Percentiles rank a stretch among this genome's conserved stretches.
Evolutionary conservation across 2,797 vertebrate species (phyloP).

Genomic region (Staurois parvus): DNA sequence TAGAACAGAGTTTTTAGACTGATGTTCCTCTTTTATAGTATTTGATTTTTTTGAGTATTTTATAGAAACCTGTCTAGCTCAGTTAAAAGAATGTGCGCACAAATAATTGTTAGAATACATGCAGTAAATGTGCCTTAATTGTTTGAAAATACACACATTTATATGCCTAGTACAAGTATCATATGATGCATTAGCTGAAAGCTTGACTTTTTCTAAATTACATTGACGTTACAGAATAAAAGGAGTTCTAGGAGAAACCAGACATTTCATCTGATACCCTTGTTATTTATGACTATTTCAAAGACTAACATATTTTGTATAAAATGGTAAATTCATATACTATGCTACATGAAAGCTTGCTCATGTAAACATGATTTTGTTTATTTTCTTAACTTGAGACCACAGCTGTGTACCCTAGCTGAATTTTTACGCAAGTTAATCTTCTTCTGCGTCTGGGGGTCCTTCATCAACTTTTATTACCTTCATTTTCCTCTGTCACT

Average conservation of each 20-base stretch:
- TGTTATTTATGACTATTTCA: background rate
- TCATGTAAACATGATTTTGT: slow-evolving; percentile 10
- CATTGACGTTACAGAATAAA: slow-evolving; percentile 18
- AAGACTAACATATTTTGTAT: slow-evolving; percentile 3
- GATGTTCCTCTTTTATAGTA: slow-evolving; percentile 66
- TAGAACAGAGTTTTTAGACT: no score
- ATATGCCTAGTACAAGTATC: background rate
- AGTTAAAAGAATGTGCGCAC: background rate
- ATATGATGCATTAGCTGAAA: slow-evolving; percentile 23
- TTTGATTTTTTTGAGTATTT: slow-evolving; percentile 43
- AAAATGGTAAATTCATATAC: slow-evolving; percentile 23
- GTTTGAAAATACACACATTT: background rate
- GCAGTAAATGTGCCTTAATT: background rate
- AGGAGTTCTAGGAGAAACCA: background rate
- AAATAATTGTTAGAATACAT: background rate
- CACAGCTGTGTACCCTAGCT: background rate
- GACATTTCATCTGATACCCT: slow-evolving; percentile 21
- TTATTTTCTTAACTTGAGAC: slow-evolving; percentile 4
- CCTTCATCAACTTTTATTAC: background rate
- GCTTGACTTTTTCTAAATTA: background rate
- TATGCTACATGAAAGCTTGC: background rate
- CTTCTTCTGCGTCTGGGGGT: no score
- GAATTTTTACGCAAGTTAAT: background rate
- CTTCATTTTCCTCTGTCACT: background rate
- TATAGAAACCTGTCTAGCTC: slow-evolving; percentile 19